Base-by-base conservation (phyloP, 2,113 vertebrate genomes). In the Mesitornis unicolor region DNA sequence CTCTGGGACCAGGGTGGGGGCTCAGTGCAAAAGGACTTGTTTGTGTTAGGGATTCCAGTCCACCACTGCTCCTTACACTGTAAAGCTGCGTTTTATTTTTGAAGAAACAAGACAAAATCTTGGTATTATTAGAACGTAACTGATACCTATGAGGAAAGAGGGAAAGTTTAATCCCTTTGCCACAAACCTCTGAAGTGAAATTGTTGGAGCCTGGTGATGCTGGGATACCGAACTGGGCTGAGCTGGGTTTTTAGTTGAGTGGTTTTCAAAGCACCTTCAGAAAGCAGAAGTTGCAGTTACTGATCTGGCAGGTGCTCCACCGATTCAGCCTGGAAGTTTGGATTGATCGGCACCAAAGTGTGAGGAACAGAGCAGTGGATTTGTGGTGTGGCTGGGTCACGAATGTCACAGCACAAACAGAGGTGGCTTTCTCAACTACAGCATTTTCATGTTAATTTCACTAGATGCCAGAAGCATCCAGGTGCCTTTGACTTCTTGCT, bases 391-490 rank as follows among this genome's bases (percentile, higher is more conserved):
- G 6, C 21, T 36, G 31, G 65, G 10, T 43, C 6, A 0, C 16
- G 10, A 12, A 12, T 10, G 59, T 10, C 36, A 29, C 40, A 65
- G 87, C 43, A 7, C 47, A 8, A 22, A 19, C 5, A 16, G 18
- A 42, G 69, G 18, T 0, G 7, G 11, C 21, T 14, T 25, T 11
- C 21, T 40, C 42, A 78, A 0, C 16, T 10, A 11, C 26, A 29
- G 50, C 15, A 0, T 22, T 83, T 17, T 10, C 19, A 2, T n/a
- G 22, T 14, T 1, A 7, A 2, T 43, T 60, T 11, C 9, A 10
- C 12, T 60, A 36, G n/a, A 5, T 71, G 13, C 59, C 26, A 47
- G 7, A 40, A 50, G 18, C 38, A 38, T 38, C 29, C 3, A 1
- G 9, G 35, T 63, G 35, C 22, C 65, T 64, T 75, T 43, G 33